Conservation (phyloP, 2,888 invertebrate genomes). For the Plagiodera versicolora region DNA sequence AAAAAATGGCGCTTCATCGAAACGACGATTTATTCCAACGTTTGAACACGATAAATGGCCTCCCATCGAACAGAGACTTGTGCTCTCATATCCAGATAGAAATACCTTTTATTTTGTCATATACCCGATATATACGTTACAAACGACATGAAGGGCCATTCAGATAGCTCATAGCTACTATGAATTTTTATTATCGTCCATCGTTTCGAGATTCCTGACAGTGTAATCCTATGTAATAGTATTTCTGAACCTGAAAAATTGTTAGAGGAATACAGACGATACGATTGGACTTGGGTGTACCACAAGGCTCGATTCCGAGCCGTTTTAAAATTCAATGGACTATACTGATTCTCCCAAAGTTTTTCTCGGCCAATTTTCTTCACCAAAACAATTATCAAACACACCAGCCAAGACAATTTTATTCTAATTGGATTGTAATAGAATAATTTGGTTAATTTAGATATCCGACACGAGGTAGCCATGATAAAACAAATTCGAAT, state of each 20-base stretch:
- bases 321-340: too few relatives aligned
- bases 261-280: too few relatives aligned
- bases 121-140: neutral
- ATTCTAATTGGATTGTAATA: too few relatives aligned
- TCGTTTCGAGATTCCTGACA: neutral
- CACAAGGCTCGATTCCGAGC: too few relatives aligned
- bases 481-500: constrained; percentile 5
- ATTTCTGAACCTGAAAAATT: too few relatives aligned
- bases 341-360: too few relatives aligned
- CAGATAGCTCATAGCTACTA: constrained; percentile 1
- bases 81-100: constrained; percentile 1
- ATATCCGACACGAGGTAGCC: neutral
- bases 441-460: too few relatives aligned
- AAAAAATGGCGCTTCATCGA: neutral
- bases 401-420: too few relatives aligned
- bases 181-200: constrained; percentile 13
- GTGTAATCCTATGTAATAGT: neutral
- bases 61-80: neutral
- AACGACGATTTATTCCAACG: constrained; percentile 1
- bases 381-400: too few relatives aligned
- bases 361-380: too few relatives aligned
- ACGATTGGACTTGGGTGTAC: too few relatives aligned
- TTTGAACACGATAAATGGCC: constrained; percentile 3
- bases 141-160: constrained; percentile 4
- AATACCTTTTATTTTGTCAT: constrained; percentile 12